These are phyloP conservation scores for Spodoptera littoralis DNA, from an alignment of 2,888 invertebrate genomes.

Conservation along the genomic window DNA sequence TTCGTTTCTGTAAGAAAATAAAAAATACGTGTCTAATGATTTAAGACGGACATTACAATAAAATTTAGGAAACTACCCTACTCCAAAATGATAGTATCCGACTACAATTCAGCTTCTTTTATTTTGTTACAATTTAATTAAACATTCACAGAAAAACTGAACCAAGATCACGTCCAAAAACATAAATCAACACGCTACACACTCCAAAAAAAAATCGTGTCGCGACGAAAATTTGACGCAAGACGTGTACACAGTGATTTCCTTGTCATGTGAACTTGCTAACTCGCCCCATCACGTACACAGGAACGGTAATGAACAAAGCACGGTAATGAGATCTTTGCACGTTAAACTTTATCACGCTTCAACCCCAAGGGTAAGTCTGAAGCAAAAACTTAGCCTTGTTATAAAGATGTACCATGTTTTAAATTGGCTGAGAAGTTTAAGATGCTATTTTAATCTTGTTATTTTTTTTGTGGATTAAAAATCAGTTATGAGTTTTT, in stretches of 20 bases:
- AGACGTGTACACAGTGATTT: constrained; percentile 36
- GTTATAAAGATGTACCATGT: constrained; percentile 47
- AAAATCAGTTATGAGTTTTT: no score
- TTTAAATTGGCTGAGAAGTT: constrained; percentile 36
- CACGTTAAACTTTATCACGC: constrained; percentile 67
- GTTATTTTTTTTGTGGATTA: no score
- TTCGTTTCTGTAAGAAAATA: no score
- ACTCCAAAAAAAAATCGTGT: constrained; percentile 14
- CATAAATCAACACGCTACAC: no score
- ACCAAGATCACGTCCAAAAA: no score
- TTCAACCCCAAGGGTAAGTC: constrained; percentile 34
- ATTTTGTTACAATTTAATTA: no score
- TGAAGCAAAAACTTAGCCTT: constrained; percentile 45
- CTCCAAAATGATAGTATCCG: no score
- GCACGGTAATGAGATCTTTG: constrained; percentile 71
- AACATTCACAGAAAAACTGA: no score
- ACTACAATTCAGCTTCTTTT: no score
- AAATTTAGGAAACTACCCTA: no score
- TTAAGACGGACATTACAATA: no score
- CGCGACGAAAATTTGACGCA: constrained; percentile 19
- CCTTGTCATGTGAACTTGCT: constrained; percentile 29
- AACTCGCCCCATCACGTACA: constrained; percentile 58
- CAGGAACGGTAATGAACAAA: constrained; percentile 60
- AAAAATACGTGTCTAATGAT: no score
- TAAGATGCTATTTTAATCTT: constrained; percentile 11